Percentiles rank a stretch among this genome's conserved stretches.
phyloP scores from a whole-genome alignment of 2,888 invertebrate species.

The Drosophila recens region DNA sequence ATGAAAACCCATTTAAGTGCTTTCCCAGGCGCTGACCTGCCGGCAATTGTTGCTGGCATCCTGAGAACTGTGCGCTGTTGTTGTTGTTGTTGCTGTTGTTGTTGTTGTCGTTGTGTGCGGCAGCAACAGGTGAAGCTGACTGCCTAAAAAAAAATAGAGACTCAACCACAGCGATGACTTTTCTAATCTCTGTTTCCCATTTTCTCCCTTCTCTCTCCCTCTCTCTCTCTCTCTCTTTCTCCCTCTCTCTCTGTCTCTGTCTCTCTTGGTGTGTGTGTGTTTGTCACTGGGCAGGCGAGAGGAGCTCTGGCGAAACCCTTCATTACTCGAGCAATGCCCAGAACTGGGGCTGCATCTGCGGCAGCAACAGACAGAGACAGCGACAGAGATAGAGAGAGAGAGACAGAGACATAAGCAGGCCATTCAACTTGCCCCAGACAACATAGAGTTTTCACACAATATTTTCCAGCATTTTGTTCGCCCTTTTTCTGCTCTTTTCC shows the following conservation, averaged over 20 bases:
- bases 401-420: slow-evolving; percentile 58
- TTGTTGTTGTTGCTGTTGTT: neutral
- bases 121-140: slow-evolving; percentile 65
- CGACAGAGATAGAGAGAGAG: neutral
- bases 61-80: slow-evolving; percentile 62
- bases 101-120: slow-evolving; percentile 7
- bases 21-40: slow-evolving; percentile 74
- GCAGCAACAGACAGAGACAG: neutral
- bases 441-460: slow-evolving; percentile 72
- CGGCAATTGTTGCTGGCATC: slow-evolving; percentile 62
- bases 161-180: slow-evolving; percentile 48
- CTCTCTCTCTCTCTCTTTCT: too few relatives aligned
- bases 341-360: slow-evolving; percentile 46
- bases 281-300: slow-evolving; percentile 51
- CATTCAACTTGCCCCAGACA: slow-evolving; percentile 70
- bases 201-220: slow-evolving; percentile 8
- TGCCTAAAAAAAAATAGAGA: slow-evolving; percentile 15
- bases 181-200: slow-evolving; percentile 41
- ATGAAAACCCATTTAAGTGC: slow-evolving; percentile 78
- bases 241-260: neutral
- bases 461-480: slow-evolving; percentile 70
- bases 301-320: slow-evolving; percentile 66
- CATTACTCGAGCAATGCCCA: slow-evolving; percentile 62
- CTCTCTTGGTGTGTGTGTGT: slow-evolving; percentile 1
- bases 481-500: slow-evolving; percentile 58